Evolutionary conservation across 2,113 vertebrate genomes (phyloP).

Genomic region (Aspiorhynchus laticeps): DNA sequence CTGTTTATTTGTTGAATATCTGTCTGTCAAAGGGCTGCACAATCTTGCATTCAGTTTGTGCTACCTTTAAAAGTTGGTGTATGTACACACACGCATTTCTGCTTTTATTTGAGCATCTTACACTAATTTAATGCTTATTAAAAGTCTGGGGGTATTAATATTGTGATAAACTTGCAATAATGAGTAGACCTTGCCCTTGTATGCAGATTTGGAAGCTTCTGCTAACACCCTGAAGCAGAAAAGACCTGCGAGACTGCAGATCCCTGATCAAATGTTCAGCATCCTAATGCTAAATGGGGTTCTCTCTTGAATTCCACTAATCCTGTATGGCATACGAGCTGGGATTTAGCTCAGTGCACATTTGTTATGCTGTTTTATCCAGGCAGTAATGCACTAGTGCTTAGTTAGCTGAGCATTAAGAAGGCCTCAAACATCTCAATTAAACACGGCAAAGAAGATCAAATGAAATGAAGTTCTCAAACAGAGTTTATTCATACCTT

Average conservation of each 20-base stretch:
- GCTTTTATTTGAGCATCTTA: background rate
- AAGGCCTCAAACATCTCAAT: background rate
- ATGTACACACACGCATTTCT: background rate
- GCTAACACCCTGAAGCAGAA: background rate
- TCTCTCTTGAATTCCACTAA: conserved; percentile 26
- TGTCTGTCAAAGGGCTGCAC: background rate
- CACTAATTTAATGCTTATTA: background rate
- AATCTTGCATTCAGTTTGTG: background rate
- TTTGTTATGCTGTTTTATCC: conserved; percentile 15
- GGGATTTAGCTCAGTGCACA: conserved; percentile 13
- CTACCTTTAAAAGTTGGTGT: background rate
- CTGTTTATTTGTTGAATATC: background rate
- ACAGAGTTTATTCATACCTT: conserved; percentile 80
- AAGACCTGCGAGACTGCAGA: background rate
- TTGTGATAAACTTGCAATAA: conserved; percentile 64
- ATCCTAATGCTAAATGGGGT: background rate
- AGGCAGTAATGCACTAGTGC: background rate
- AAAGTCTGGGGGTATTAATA: background rate
- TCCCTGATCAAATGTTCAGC: background rate
- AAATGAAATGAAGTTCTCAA: background rate
- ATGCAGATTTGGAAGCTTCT: background rate
- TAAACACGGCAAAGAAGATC: background rate
- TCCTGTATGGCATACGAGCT: conserved; percentile 4
- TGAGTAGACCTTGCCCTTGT: conserved; percentile 33
- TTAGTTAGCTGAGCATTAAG: background rate